Conservation (phyloP, 2,113 vertebrate species). For the Mormyrus lacerda region DNA sequence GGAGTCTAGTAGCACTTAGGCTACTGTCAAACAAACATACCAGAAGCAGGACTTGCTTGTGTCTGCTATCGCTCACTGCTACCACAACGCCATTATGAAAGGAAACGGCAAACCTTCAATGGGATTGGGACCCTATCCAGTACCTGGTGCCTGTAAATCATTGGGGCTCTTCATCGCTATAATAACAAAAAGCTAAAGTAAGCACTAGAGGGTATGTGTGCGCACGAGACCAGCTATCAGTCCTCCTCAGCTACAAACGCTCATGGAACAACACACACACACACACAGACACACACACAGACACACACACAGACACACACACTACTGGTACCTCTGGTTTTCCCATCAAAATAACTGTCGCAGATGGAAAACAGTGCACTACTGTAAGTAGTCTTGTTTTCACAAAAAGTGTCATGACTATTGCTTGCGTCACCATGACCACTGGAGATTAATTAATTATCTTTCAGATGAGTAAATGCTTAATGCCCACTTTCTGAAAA, state of each 20-base stretch:
- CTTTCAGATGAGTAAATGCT: slow-evolving; percentile 13
- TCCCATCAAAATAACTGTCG: not conserved
- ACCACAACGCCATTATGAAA: not conserved
- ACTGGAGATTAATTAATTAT: slow-evolving; percentile 4
- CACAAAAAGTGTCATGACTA: not conserved
- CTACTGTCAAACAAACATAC: slow-evolving; percentile 8
- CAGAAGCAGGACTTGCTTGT: slow-evolving; percentile 15
- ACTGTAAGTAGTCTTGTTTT: not conserved
- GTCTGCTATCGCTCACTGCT: not conserved
- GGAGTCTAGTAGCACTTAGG: slow-evolving; percentile 1
- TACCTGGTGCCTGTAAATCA: not conserved
- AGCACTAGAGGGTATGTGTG: slow-evolving; percentile 8
- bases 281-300: no score
- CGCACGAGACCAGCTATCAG: not conserved
- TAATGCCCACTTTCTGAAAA: not conserved
- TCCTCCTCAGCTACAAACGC: not conserved
- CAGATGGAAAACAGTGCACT: not conserved
- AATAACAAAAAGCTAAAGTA: not conserved
- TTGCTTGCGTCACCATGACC: not conserved
- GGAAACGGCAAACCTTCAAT: not conserved
- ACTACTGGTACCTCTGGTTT: not conserved
- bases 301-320: no score
- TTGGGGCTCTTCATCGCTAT: not conserved
- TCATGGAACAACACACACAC: no score
- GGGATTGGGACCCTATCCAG: not conserved